Evolutionary conservation across 2,888 invertebrate species (phyloP), one percentile per base, ranked within the genome.

Genomic region (Caenorhabditis parvicauda): DNA sequence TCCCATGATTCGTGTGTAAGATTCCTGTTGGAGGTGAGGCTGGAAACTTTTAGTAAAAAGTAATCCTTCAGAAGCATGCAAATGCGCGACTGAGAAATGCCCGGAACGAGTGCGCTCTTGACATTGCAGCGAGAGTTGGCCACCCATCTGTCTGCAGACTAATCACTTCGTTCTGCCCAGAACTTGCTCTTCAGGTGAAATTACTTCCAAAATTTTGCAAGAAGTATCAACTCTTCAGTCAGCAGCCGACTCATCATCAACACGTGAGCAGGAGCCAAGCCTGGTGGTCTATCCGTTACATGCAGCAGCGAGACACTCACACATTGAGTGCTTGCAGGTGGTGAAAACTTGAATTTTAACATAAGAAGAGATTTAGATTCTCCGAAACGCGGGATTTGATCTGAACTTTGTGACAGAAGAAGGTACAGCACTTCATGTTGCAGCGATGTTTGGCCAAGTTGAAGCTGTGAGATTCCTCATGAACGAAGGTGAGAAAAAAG

Each of bases 21-120:
- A 45, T 83, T 87, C 42, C 83, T 91, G 24, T 83, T 89, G 7
- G 87, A 87, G 54, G 85, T 86, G 53, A 87, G 87, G 38, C 32
- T 24, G 32, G 24, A 12, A 6, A 1, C 12, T 24, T 35, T 44
- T 46, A 28, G 2, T 39, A 9, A 12, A 54, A 32, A 27, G 9
- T 25, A 35, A 47, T 53, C n/a, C 63, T 68, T 27, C 59, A 77
- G 74, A 72, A 70, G 44, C 64, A 65, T 37, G 73, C 72, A 0
- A 70, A 77, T 50, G 72, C 74, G 19, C 59, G 63, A 42, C 54
- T 72, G 12, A 54, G 74, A n/a, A 79, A 79, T 45, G 77, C 75
- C 2, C 67, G 75, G 24, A 90, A 90, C 51, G 94, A 94, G 83
- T 91, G 92, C 32, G 90, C 94, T 0, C 85, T 96, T 77, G 95